A percentile compares a stretch with the other conserved stretches of the same genome.
Evolutionary conservation across 2,888 invertebrate species (phyloP).

Genomic region (Phoenoteleia sp.): DNA sequence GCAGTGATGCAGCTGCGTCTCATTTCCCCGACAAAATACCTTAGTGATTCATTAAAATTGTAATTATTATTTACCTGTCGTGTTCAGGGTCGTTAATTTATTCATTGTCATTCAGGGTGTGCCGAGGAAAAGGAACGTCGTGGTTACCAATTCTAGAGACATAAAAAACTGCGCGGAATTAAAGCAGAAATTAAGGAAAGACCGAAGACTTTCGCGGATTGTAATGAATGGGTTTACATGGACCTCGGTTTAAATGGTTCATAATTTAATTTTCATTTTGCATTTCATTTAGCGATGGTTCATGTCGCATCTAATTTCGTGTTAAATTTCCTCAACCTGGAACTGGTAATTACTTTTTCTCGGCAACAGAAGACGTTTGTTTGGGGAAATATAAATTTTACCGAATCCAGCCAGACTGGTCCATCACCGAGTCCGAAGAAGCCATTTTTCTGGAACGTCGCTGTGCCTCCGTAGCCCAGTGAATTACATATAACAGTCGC

Average conservation of each 20-base stretch:
- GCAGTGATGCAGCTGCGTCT: slow-evolving; percentile 89
- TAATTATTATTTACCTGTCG: slow-evolving; percentile 29
- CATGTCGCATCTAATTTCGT: background rate
- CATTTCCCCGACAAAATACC: slow-evolving; percentile 90
- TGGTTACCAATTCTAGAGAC: background rate
- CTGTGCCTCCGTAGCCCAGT: slow-evolving; percentile 88
- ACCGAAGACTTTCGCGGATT: background rate
- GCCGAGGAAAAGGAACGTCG: slow-evolving; percentile 21
- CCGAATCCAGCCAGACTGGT: slow-evolving; percentile 91
- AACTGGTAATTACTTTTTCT: slow-evolving; percentile 15
- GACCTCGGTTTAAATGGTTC: background rate
- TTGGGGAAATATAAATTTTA: slow-evolving; percentile 79
- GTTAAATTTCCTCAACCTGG: too few relatives aligned
- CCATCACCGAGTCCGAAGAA: slow-evolving; percentile 88
- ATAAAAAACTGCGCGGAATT: slow-evolving; percentile 9
- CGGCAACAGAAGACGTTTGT: too few relatives aligned
- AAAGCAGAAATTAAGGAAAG: slow-evolving; percentile 34
- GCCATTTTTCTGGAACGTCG: slow-evolving; percentile 87
- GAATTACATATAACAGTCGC: slow-evolving; percentile 90
- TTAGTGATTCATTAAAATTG: slow-evolving; percentile 74
- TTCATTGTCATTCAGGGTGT: slow-evolving; percentile 38
- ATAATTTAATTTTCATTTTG: slow-evolving; percentile 18
- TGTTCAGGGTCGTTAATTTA: slow-evolving; percentile 41
- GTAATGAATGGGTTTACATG: slow-evolving; percentile 35
- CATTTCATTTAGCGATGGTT: background rate